phyloP scores from a whole-genome alignment of 92 coral and sea anemone genomes.

The Bergia puertoricense region DNA sequence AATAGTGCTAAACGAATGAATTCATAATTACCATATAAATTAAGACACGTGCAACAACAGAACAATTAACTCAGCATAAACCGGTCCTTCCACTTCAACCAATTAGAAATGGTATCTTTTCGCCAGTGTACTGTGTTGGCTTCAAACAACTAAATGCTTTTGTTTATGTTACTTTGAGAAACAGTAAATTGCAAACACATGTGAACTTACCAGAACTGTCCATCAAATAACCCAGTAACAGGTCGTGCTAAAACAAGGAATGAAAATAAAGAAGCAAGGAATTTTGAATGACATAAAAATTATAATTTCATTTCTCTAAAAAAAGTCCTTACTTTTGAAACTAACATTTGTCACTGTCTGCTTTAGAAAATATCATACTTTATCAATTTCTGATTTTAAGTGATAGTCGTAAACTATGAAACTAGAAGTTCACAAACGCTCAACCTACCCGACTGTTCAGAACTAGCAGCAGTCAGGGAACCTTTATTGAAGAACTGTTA shows the following conservation, averaged over 20 bases:
- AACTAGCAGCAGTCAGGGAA: no score
- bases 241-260: background rate
- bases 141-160: background rate
- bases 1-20: no score
- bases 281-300: background rate
- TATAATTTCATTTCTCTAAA: background rate
- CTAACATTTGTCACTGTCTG: background rate
- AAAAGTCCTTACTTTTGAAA: background rate
- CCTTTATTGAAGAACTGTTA: no score
- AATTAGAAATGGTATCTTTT: no score
- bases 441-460: no score
- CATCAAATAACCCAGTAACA: conserved; percentile 16
- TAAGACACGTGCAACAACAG: no score
- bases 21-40: no score
- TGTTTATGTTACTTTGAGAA: background rate
- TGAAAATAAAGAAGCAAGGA: background rate
- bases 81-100: no score
- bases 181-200: background rate
- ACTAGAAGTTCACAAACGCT: no score
- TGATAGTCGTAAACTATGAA: no score
- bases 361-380: background rate
- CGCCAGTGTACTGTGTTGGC: background rate
- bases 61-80: no score
- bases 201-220: conserved; percentile 23
- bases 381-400: no score